Conservation (phyloP, 2,888 invertebrate species). For the Syrphus vitripennis region DNA sequence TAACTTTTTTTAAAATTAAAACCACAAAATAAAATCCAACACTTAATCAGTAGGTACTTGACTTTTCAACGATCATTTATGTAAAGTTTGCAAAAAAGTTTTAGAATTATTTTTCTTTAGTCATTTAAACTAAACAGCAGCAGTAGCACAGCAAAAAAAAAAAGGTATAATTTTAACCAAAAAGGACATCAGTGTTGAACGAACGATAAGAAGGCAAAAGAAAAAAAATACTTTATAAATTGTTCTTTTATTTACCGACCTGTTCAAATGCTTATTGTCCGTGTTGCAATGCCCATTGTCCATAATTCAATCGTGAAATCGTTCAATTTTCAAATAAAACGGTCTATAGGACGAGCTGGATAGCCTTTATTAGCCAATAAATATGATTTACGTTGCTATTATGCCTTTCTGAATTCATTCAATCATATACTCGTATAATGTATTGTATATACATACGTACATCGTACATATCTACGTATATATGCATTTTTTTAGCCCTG, state of each 20-base stretch:
- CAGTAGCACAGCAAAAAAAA: no score
- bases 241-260: neutral
- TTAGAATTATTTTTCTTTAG: neutral
- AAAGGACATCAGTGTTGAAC: neutral
- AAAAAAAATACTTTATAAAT: neutral
- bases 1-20: neutral
- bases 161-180: neutral
- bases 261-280: slow-evolving; percentile 9
- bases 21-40: neutral
- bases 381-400: slow-evolving; percentile 66
- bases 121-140: neutral
- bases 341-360: slow-evolving; percentile 51
- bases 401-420: slow-evolving; percentile 61
- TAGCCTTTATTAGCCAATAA: slow-evolving; percentile 69
- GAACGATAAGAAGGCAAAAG: neutral
- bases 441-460: no score
- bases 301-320: slow-evolving; percentile 64
- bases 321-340: slow-evolving; percentile 62
- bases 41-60: neutral
- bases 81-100: neutral
- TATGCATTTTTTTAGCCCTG: slow-evolving; percentile 15
- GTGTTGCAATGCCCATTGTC: slow-evolving; percentile 8
- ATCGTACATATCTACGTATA: no score
- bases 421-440: slow-evolving; percentile 62
- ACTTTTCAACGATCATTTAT: neutral